Evolutionary conservation across 2,888 invertebrate species (phyloP), one percentile per base, ranked within the genome.

Genomic region (Eupelmus urozonus): DNA sequence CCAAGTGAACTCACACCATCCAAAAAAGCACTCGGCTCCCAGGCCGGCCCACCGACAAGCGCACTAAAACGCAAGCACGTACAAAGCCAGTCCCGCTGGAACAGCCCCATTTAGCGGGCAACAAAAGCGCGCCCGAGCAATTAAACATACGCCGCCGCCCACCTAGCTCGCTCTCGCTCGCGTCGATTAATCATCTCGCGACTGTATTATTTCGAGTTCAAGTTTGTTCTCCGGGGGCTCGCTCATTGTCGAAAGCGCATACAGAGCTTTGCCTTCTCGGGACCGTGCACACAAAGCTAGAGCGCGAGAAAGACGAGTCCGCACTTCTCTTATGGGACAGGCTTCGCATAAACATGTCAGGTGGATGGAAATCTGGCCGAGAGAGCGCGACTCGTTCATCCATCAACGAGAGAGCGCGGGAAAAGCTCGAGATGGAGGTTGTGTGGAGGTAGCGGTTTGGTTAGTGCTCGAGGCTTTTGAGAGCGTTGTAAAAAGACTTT

Each of bases 261-360:
- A n/a, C 62, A 20, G 29, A 20, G 67, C 60, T 29, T 63, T 60
- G 13, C 42, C 49, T 29, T 34, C 27, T 25, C 25, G n/a, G n/a
- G n/a, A n/a, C n/a, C n/a, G n/a, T n/a, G n/a, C n/a, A n/a, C n/a
- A n/a, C n/a, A n/a, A n/a, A n/a, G n/a, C n/a, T n/a, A n/a, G n/a
- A n/a, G n/a, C n/a, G n/a, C n/a, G n/a, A n/a, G n/a, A n/a, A n/a
- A n/a, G n/a, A n/a, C n/a, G n/a, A n/a, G 0, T 3, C 55, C 1
- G 27, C 20, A 53, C 59, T 34, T 45, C 13, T 70, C 42, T 59
- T 59, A 51, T 86, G 13, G 85, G 85, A 53, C 5, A 53, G 3
- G 2, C 85, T 84, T 83, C 86, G 87, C 88, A 88, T 89, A 89
- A 89, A 89, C 89, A 89, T 86, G 89, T 88, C 88, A 88, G 82